Percentiles rank a stretch among this genome's conserved stretches.
phyloP scores from a whole-genome alignment of 2,113 vertebrate species.

The Hystrix cristata region DNA sequence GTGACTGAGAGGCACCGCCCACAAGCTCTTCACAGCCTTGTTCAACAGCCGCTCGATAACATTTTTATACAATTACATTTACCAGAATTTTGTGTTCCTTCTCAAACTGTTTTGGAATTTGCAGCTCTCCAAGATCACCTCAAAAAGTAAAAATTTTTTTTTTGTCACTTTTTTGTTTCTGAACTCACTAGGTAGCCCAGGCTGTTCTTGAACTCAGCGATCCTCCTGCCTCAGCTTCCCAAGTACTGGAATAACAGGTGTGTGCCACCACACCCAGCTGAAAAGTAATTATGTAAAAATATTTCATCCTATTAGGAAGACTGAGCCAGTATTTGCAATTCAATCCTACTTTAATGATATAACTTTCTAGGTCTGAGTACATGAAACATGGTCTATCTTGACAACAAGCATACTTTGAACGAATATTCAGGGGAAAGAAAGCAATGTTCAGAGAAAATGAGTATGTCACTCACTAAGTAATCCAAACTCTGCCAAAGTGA shows the following conservation, averaged over 20 bases:
- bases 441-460: conserved; percentile 39
- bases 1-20: rapidly evolving
- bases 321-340: conserved; percentile 3
- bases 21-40: neutral
- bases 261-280: neutral
- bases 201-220: neutral
- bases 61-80: conserved; percentile 25
- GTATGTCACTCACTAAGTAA: conserved; percentile 42
- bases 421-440: neutral
- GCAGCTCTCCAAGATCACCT: conserved; percentile 8
- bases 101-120: conserved; percentile 64
- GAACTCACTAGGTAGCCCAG: neutral
- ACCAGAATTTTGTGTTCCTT: conserved; percentile 50
- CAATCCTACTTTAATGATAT: neutral
- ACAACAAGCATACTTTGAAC: conserved; percentile 5
- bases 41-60: neutral
- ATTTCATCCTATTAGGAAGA: conserved; percentile 34
- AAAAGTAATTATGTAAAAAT: conserved; percentile 1
- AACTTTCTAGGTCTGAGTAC: conserved; percentile 7
- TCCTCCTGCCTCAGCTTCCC: neutral
- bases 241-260: neutral
- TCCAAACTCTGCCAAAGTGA: neutral
- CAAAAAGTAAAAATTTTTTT: neutral
- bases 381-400: neutral
- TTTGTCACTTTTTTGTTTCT: neutral